phyloP scores from a whole-genome alignment of 2,797 vertebrate species.

The Coracias cyanogaster region DNA sequence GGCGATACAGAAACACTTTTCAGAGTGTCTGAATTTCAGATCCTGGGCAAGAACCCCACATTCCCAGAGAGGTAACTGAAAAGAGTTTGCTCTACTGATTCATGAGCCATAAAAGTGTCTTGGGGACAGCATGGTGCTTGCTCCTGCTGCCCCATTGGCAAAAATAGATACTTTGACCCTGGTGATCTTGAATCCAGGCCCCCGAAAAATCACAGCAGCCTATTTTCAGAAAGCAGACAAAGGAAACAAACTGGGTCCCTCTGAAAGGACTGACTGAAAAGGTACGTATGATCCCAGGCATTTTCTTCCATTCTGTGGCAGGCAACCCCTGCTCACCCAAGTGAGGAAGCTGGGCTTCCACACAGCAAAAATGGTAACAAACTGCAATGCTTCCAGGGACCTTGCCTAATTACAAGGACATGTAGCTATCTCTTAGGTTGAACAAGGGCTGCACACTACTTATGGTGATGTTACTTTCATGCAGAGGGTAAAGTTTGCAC shows the following conservation, averaged over 20 bases:
- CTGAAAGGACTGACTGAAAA: not conserved
- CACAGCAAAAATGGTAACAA: not conserved
- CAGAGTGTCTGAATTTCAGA: not conserved
- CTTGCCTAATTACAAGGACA: not conserved
- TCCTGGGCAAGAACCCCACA: not conserved
- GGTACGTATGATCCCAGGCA: not conserved
- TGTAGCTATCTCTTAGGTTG: not conserved
- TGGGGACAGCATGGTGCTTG: not conserved
- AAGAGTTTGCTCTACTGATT: not conserved
- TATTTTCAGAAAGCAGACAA: not conserved
- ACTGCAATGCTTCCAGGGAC: not conserved
- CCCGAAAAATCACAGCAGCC: not conserved
- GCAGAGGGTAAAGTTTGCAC: constrained; percentile 5
- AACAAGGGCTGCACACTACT: not conserved
- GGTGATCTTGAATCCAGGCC: not conserved
- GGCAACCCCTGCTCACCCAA: not conserved
- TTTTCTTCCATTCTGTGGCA: not conserved
- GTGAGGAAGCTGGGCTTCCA: not conserved
- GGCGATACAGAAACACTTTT: not conserved
- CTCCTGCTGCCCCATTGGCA: not conserved
- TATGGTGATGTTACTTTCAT: not conserved
- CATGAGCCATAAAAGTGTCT: not conserved
- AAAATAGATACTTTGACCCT: not conserved
- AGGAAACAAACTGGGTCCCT: not conserved
- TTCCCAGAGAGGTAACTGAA: not conserved